Conservation (phyloP, 2,113 vertebrate genomes). For the Leptosomus discolor region DNA sequence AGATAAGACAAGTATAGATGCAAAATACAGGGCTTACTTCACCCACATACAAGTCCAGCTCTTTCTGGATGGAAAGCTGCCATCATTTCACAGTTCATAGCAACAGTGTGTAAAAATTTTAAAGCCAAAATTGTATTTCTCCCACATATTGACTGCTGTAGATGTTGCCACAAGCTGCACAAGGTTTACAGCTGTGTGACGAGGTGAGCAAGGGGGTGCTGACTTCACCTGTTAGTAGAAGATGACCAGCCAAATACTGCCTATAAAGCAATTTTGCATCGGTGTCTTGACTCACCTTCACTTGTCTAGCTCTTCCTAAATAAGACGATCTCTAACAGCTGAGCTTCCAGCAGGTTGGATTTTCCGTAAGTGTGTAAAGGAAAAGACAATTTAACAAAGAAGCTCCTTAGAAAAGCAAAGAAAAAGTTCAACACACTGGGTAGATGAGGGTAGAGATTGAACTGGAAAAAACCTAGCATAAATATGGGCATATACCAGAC, state of each 20-base stretch:
- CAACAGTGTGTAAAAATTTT: constrained; percentile 17
- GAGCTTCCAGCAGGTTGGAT: neutral
- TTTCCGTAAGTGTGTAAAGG: neutral
- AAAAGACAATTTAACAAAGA: neutral
- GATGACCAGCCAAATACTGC: neutral
- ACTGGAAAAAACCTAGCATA: fast-evolving
- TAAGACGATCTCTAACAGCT: neutral
- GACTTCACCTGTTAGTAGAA: neutral
- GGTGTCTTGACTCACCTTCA: neutral
- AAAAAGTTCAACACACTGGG: neutral
- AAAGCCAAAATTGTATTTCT: neutral
- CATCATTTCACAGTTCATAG: constrained; percentile 26
- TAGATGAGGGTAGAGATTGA: neutral
- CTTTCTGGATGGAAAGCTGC: neutral
- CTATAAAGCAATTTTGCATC: neutral
- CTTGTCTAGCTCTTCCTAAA: neutral
- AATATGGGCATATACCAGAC: neutral
- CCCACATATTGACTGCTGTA: neutral
- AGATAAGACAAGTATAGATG: neutral
- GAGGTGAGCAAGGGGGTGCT: neutral
- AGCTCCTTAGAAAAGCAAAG: neutral
- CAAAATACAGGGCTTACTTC: neutral
- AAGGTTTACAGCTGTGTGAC: neutral
- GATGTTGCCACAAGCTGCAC: neutral
- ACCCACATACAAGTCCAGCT: neutral